Conservation (phyloP, 2,797 vertebrate genomes). For the Toxotes lorentzi region DNA sequence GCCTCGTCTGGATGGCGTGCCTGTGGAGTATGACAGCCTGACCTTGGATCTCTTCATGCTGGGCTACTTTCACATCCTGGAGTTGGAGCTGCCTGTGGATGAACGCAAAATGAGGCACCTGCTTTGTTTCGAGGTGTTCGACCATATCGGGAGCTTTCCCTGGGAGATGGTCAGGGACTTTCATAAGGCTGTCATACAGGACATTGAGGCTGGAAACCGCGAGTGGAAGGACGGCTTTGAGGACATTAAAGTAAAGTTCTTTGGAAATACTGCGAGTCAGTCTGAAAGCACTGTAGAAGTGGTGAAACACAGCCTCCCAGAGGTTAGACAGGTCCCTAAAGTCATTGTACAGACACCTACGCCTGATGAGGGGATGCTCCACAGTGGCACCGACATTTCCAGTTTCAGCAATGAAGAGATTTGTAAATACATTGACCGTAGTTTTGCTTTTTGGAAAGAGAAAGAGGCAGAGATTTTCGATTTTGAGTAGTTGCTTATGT, state of each 20-base stretch:
- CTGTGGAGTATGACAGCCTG: conserved; percentile 88
- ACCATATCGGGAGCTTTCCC: conserved; percentile 92
- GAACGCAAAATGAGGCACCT: conserved; percentile 94
- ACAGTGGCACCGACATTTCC: conserved; percentile 74
- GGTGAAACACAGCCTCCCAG: conserved; percentile 69
- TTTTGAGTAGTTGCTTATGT: conserved; percentile 81
- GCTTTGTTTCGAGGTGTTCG: conserved; percentile 97
- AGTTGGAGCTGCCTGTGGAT: conserved; percentile 90
- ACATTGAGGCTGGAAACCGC: conserved; percentile 91
- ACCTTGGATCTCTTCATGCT: conserved; percentile 97
- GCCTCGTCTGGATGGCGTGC: conserved; percentile 84
- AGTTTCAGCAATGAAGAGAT: conserved; percentile 91
- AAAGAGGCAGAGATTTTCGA: conserved; percentile 97
- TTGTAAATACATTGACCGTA: conserved; percentile 95
- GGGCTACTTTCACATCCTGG: conserved; percentile 97
- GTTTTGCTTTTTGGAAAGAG: conserved; percentile 99
- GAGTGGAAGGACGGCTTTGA: conserved; percentile 94
- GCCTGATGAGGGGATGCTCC: conserved; percentile 75
- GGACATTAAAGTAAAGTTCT: conserved; percentile 92
- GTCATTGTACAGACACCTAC: conserved; percentile 76
- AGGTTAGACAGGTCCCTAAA: conserved; percentile 77
- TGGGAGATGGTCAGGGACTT: conserved; percentile 93
- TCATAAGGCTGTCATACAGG: conserved; percentile 92
- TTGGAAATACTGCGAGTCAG: conserved; percentile 77
- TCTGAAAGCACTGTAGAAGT: conserved; percentile 30